Percentiles rank a stretch among this genome's conserved stretches.
These are phyloP conservation scores for Pterocles orientalis DNA, from an alignment of 2,113 vertebrate genomes.

Conservation along the genomic window DNA sequence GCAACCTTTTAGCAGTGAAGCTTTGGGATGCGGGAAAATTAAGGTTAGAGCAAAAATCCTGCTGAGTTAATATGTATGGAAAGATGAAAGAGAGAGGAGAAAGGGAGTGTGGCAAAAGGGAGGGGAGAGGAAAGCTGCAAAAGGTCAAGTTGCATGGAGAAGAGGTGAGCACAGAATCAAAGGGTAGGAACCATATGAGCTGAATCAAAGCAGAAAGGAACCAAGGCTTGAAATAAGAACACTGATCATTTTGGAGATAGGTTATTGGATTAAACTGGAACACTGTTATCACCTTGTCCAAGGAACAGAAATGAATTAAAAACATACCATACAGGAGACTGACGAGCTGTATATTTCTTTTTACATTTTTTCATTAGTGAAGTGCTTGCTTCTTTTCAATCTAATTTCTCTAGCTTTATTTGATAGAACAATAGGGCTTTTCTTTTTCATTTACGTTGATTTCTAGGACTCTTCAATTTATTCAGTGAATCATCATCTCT, in stretches of 20 bases:
- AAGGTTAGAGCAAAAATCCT: slow-evolving; percentile 61
- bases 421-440: slow-evolving; percentile 25
- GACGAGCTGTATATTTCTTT: background rate
- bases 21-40: slow-evolving; percentile 64
- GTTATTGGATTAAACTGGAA: slow-evolving; percentile 68
- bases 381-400: slow-evolving; percentile 17
- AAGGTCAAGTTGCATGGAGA: slow-evolving; percentile 70
- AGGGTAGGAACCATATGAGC: slow-evolving; percentile 51
- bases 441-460: background rate
- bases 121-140: slow-evolving; percentile 54
- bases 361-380: slow-evolving; percentile 50
- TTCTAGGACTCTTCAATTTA: background rate
- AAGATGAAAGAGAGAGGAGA: slow-evolving; percentile 67
- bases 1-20: slow-evolving; percentile 72
- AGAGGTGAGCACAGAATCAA: slow-evolving; percentile 63
- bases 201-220: slow-evolving; percentile 56
- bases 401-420: slow-evolving; percentile 23
- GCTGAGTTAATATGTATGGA: slow-evolving; percentile 68
- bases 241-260: slow-evolving; percentile 57
- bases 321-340: background rate
- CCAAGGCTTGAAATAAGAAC: slow-evolving; percentile 62
- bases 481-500: background rate
- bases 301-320: slow-evolving; percentile 59
- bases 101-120: slow-evolving; percentile 59
- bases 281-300: slow-evolving; percentile 58